These are phyloP conservation scores for Ptychobarbus kaznakovi DNA, from an alignment of 2,797 vertebrate species.

Conservation along the genomic window DNA sequence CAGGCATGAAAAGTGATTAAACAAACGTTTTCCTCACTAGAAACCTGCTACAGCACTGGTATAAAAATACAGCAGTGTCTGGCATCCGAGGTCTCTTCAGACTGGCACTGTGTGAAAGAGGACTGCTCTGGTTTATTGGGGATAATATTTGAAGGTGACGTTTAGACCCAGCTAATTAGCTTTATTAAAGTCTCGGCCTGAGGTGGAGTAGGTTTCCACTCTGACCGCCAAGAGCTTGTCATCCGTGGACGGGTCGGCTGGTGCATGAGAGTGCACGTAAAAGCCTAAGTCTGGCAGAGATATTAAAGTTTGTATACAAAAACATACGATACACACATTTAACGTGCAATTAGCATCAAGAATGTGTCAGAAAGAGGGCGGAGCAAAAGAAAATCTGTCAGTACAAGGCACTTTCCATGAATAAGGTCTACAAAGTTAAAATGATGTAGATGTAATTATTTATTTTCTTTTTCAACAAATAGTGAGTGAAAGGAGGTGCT, in stretches of 20 bases:
- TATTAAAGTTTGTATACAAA: conserved; percentile 37
- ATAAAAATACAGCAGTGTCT: conserved; percentile 23
- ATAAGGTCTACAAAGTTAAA: background rate
- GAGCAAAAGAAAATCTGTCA: conserved; percentile 23
- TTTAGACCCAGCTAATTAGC: conserved; percentile 61
- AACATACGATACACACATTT: conserved; percentile 36
- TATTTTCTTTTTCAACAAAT: background rate
- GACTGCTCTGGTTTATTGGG: conserved; percentile 59
- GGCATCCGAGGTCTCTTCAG: conserved; percentile 29
- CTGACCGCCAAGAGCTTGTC: conserved; percentile 57
- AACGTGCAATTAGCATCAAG: conserved; percentile 37
- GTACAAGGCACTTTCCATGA: conserved; percentile 1
- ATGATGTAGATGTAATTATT: conserved; percentile 18
- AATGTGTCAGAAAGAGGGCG: conserved; percentile 21
- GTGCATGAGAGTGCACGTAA: conserved; percentile 54
- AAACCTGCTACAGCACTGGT: background rate
- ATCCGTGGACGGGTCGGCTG: conserved; percentile 18
- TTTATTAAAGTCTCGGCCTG: conserved; percentile 58
- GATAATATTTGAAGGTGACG: conserved; percentile 61
- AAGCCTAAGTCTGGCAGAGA: conserved; percentile 62
- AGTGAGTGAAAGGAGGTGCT: background rate
- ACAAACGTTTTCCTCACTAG: background rate
- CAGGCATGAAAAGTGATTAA: conserved; percentile 6
- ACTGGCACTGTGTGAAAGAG: conserved; percentile 51
- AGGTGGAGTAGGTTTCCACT: conserved; percentile 60